Evolutionary conservation across 2,797 vertebrate genomes (phyloP), one percentile per base, ranked within the genome.

Genomic region (Vultur gryphus): DNA sequence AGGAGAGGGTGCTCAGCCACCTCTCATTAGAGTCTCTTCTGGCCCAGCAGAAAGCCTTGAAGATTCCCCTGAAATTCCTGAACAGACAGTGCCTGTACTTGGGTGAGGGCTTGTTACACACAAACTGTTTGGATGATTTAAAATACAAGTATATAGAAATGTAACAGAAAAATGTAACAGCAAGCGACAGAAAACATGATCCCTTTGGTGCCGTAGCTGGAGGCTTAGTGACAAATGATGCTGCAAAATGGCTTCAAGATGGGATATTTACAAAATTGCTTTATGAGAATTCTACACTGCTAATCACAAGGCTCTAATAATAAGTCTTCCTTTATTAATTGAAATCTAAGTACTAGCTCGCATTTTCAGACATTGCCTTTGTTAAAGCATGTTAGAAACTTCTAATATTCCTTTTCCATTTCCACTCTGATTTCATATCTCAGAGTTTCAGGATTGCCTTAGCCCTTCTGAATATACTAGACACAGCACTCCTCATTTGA

Each of bases 251-350:
- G 96, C 92, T 95, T 89, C 65, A 33, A 94, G 94, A 95, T 65
- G 52, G 76, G 90, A 92, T 93, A 93, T 97, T 97, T 97, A 96
- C 91, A 95, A 96, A 98, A 96, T 85, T 89, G 80, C 92, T 97
- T 96, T 87, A 92, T 95, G 93, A 97, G 93, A 93, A 95, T 95
- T 87, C 94, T 92, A 52, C 55, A 72, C 77, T 78, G 93, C 95
- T 97, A 97, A 98, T 98, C 97, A 97, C 72, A 80, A 81, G 83
- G 88, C 90, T 97, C 93, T 97, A 97, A 97, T 97, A 97, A 84
- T 85, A 95, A 86, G 85, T 96, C 95, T 97, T 96, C 85, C 82
- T 95, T 96, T 92, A 96, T 96, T 98, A 97, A 95, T 91, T 96
- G 95, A 95, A 95, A 97, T 97, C 91, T 94, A 96, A 96, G 81